Evolutionary conservation across 2,113 vertebrate species (phyloP), one percentile per base, ranked within the genome.

Genomic region (Pheucticus melanocephalus): DNA sequence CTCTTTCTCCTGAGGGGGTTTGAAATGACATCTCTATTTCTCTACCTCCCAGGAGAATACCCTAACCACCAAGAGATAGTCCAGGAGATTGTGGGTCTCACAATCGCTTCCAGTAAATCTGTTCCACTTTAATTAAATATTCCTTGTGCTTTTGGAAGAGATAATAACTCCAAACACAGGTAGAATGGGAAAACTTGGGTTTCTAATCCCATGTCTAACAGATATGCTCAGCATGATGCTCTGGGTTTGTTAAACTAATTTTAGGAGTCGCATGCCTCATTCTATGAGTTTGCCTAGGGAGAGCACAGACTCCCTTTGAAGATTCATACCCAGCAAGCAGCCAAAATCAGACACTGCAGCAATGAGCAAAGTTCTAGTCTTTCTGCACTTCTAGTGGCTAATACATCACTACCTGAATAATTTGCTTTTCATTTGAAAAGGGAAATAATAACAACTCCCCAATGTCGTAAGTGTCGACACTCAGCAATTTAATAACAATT

Each of bases 41-140:
- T 94, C 30, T 95, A 94, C 94, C 94, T 96, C 96, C 95, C 94
- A 91, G 92, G 72, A 97, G 95, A 96, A 96, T 91, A 94, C 64
- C 88, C 88, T 94, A 92, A 94, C 94, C 92, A 94, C 76, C 79
- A 86, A 81, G 24, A 94, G 90, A 96, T 95, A 70, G 63, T 63
- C 79, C 68, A 81, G 76, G 47, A 95, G 96, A 96, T 95, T 93
- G 76, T 88, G 47, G 54, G 56, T 90, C 88, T 94, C 79, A 82
- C 66, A 94, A 90, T 94, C 68, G 63, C 75, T 97, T 94, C 90
- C 72, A 95, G 79, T 77, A 48, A 93, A 92, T 90, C 88, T 86
- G 6, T 91, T 88, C 24, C 56, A 92, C 12, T 84, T 91, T 94
- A 94, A 96, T 96, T 95, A 96, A 94, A 94, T 92, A 97, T 94